Evolutionary conservation across 2,888 invertebrate genomes (phyloP), one percentile per base, ranked within the genome.

Genomic region (Lasioglossum leucozonium): DNA sequence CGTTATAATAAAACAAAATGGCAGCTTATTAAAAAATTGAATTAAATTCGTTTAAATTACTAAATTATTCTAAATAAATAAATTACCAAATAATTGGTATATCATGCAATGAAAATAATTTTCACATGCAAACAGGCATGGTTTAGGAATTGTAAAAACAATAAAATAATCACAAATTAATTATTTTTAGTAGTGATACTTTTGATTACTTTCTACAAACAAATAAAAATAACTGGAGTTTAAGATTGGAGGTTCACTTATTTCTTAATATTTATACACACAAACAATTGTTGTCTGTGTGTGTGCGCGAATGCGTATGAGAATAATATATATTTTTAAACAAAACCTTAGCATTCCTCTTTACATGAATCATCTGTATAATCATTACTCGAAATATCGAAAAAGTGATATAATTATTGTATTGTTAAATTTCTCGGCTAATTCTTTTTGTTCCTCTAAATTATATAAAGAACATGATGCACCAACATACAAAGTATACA

Each of bases 401-500:
- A 58, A n/a, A 58, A n/a, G 26, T 26, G 11, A 58, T n/a, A 26
- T 11, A n/a, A 58, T 26, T 58, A 58, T 55, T 67, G 47, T 18
- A 5, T 5, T 18, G 47, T 47, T 18, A 18, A 47, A 18, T 11
- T 22, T 67, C 4, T 40, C 40, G 22, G n/a, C 13, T 6, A 65
- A 65, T 34, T 69, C 4, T 11, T 4, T 40, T 40, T 10, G 0
- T 26, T 69, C 11, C 40, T 40, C 11, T 13, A 40, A 30, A 69
- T 10, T 13, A 13, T 18, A 4, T 10, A 22, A 8, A 11, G 11
- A 40, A n/a, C 2, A 16, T 22, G 22, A 16, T 22, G 51, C 51
- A 51, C 51, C 2, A 78, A 89, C 89, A 73, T 86, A 89, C 90
- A 37, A 69, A 86, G 65, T 69, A 84, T 34, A 77, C 77, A 76